Conservation (phyloP, 2,888 invertebrate genomes). For the Pecten maximus region DNA sequence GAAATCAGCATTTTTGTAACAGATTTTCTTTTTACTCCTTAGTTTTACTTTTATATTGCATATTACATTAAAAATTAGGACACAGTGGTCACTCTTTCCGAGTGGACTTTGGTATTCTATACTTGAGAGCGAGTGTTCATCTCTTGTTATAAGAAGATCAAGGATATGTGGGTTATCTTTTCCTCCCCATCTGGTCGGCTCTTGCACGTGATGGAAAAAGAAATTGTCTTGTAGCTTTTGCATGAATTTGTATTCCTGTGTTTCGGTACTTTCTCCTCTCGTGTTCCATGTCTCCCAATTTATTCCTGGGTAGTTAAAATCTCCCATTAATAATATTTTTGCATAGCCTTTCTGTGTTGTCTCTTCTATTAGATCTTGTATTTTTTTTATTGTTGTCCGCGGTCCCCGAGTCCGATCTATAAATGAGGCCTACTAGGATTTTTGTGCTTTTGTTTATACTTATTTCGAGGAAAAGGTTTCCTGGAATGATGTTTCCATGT, state of each 20-base stretch:
- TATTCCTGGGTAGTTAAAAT: conserved; percentile 30
- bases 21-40: background rate
- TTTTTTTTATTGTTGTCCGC: background rate
- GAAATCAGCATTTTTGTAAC: background rate
- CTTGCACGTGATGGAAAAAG: background rate
- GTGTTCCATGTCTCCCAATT: background rate
- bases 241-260: conserved; percentile 27
- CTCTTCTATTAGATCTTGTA: background rate
- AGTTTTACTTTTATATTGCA: background rate
- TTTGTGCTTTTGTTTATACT: background rate
- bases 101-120: background rate
- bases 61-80: background rate
- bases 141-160: background rate
- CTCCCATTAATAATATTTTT: conserved; percentile 34
- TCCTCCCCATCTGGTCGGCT: conserved; percentile 37
- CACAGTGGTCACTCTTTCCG: background rate
- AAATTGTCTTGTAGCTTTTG: conserved; percentile 35
- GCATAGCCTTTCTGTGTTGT: background rate
- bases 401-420: conserved; percentile 37
- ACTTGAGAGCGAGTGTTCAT: background rate
- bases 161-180: background rate
- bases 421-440: conserved; percentile 36
- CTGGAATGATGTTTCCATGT: conserved; percentile 22
- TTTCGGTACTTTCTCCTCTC: conserved; percentile 4
- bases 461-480: conserved; percentile 40